Evolutionary conservation across 1,140 invertebrate species (phyloP).

Genomic region (Augochlora pura): DNA sequence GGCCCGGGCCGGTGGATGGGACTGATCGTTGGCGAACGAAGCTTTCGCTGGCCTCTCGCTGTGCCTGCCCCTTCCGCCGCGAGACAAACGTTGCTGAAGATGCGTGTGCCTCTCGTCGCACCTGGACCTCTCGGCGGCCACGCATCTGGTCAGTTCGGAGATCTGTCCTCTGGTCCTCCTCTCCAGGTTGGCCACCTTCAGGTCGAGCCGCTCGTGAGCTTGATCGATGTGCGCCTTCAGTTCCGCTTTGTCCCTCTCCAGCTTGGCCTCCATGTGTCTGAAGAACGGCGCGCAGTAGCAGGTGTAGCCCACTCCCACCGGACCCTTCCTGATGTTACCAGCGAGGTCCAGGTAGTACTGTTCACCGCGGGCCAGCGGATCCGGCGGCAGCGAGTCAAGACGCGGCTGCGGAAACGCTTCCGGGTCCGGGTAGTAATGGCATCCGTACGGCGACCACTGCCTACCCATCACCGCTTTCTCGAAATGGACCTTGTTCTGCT

Average conservation of each 20-base stretch:
- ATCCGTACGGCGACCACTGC: conserved; percentile 93
- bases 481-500: conserved; percentile 77
- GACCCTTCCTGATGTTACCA: conserved; percentile 97
- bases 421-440: conserved; percentile 92
- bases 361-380: conserved; percentile 92
- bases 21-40: conserved; percentile 31
- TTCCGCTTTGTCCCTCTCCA: conserved; percentile 92
- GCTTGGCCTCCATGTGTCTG: conserved; percentile 91
- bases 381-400: conserved; percentile 90
- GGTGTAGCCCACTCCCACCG: conserved; percentile 92
- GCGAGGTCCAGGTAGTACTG: conserved; percentile 97
- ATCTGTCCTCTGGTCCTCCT: conserved; percentile 88
- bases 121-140: conserved; percentile 83
- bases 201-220: conserved; percentile 89
- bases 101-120: conserved; percentile 85
- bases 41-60: conserved; percentile 81
- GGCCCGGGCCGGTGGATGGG: conserved; percentile 57
- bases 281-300: conserved; percentile 92
- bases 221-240: conserved; percentile 91
- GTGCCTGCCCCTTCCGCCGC: conserved; percentile 82
- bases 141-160: conserved; percentile 85
- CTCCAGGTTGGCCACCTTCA: conserved; percentile 91
- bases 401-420: conserved; percentile 91
- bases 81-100: conserved; percentile 85
- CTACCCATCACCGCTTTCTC: conserved; percentile 73